These are phyloP conservation scores for Haliclystus octoradiatus DNA, from an alignment of 30 jellyfish, hydroid and myxozoan species.

Conservation along the genomic window DNA sequence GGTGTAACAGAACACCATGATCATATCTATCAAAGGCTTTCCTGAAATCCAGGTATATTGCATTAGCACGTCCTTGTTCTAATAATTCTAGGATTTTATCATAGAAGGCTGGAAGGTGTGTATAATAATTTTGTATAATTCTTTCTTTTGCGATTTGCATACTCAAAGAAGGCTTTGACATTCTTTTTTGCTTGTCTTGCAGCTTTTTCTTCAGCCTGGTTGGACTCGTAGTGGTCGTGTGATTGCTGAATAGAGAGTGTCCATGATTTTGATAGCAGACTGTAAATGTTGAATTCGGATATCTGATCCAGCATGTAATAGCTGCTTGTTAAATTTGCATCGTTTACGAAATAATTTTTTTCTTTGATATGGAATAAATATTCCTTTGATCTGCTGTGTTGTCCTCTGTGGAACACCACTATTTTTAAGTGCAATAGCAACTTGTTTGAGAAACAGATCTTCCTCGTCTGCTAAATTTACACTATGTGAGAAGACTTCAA, in stretches of 20 bases:
- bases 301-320: not conserved
- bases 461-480: not conserved
- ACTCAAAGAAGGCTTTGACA: not conserved
- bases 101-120: not conserved
- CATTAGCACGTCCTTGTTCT: not conserved
- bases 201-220: not conserved
- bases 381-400: not conserved
- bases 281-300: no score
- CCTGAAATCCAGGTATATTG: not conserved
- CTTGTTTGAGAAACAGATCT: not conserved
- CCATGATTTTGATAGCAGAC: no score
- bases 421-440: not conserved
- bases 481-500: not conserved
- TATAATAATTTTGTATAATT: not conserved
- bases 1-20: not conserved
- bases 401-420: not conserved
- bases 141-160: not conserved
- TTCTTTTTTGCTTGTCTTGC: not conserved
- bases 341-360: not conserved
- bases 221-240: not conserved
- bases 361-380: not conserved
- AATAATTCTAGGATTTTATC: not conserved
- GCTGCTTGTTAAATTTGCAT: not conserved
- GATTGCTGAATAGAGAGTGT: not conserved
- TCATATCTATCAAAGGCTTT: not conserved